Percentiles rank a stretch among this genome's conserved stretches.
Conservation (phyloP, 2,888 invertebrate genomes). For the Leptinotarsa peninsularis region DNA sequence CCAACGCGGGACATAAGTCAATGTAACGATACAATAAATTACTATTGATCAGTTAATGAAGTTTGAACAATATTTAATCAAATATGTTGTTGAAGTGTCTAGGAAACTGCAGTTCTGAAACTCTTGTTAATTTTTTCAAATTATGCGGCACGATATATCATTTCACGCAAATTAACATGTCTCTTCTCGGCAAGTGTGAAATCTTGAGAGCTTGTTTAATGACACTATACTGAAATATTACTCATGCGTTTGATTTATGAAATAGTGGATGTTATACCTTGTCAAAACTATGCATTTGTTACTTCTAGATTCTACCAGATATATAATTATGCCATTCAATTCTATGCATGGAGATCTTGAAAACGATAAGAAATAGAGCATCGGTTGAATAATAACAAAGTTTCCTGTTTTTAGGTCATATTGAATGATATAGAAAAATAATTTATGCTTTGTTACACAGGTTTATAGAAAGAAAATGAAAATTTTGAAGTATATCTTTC, state of each 20-base stretch:
- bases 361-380: too few relatives aligned
- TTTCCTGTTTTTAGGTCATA: too few relatives aligned
- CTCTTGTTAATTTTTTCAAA: conserved; percentile 7
- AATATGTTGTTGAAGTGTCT: conserved; percentile 15
- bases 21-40: conserved; percentile 39
- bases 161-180: conserved; percentile 53
- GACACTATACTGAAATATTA: conserved; percentile 50
- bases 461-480: too few relatives aligned
- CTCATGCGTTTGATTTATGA: conserved; percentile 32
- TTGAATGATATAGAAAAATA: too few relatives aligned
- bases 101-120: conserved; percentile 14
- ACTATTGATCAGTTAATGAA: conserved; percentile 45
- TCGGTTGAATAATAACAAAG: too few relatives aligned
- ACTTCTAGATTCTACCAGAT: not conserved
- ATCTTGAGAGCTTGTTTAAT: conserved; percentile 47
- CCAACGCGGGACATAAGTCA: too few relatives aligned
- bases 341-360: too few relatives aligned
- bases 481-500: too few relatives aligned
- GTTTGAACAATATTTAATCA: conserved; percentile 23
- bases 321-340: not conserved
- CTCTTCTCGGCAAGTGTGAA: conserved; percentile 53
- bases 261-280: conserved; percentile 23
- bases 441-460: too few relatives aligned
- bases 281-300: conserved; percentile 29
- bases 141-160: conserved; percentile 40